Base-by-base conservation (phyloP, 2,888 invertebrate genomes). In the Chloroclysta siterata region DNA sequence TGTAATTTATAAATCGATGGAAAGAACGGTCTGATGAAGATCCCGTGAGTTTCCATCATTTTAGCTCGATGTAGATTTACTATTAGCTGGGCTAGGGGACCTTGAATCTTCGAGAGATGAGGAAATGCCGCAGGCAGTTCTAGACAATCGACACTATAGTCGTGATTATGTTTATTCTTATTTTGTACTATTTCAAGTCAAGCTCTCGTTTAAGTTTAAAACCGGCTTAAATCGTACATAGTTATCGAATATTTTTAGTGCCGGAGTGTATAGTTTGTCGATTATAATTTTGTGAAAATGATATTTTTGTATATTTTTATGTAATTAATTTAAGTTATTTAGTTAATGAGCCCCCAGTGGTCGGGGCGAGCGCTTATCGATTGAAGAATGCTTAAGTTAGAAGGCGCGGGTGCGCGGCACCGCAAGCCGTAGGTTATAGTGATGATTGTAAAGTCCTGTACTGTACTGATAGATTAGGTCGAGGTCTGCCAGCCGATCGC, bases 51-150 rank as follows among this genome's bases (percentile, higher is more conserved):
- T 87, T 88, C 88, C 87, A 83, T 87, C 85, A 83, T 88, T 78
- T 85, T 91, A 91, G 92, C 89, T 90, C 90, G 89, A 89, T 87
- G 89, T 92, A 92, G 91, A 88, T 89, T 88, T 83, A 90, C 87
- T 87, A 84, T 92, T 93, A 93, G 93, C 93, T 93, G 93, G 93
- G 91, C 92, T 90, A 90, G 93, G 93, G 93, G 93, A 93, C 93
- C 93, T 92, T 90, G 90, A 89, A 90, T 90, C 89, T 90, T 88
- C 79, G 83, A 86, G 84, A 82, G 85, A 86, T 80, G 84, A 80
- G 81, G 83, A 81, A 79, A 87, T 85, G 90, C 88, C 90, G 84
- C 91, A 85, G 88, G 89, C 92, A 92, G 91, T 92, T 90, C 90
- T 91, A 81, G 91, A 93, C 92, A 91, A 92, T 93, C 91, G 91